Conservation (phyloP, 2,797 vertebrate species). For the Phoeniculus purpureus region DNA sequence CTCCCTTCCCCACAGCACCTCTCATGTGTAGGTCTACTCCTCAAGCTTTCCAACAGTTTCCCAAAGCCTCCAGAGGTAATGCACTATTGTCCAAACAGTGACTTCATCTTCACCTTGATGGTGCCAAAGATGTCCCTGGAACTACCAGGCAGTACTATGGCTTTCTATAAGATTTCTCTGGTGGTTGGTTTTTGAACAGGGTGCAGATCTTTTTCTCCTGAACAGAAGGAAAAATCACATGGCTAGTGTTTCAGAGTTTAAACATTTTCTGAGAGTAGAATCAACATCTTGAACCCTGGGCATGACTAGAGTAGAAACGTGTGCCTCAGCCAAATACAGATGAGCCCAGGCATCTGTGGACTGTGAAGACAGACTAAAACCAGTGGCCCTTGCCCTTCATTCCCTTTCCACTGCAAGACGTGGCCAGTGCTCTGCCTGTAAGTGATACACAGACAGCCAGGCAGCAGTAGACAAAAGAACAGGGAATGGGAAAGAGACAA, state of each 20-base stretch:
- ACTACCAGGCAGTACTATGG: background rate
- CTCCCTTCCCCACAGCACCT: background rate
- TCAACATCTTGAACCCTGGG: background rate
- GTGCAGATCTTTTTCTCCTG: background rate
- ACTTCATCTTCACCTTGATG: background rate
- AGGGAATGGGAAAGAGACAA: background rate
- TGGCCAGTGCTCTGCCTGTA: fast-evolving
- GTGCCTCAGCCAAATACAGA: background rate
- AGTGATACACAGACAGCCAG: background rate
- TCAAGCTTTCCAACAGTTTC: background rate
- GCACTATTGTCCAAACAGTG: background rate
- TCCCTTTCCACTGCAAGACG: background rate
- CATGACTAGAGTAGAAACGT: background rate
- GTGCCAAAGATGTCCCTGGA: background rate
- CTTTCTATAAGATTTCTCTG: background rate
- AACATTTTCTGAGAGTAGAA: background rate
- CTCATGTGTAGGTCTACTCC: background rate
- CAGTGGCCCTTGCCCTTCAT: background rate
- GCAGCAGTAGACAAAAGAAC: background rate
- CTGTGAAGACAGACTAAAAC: background rate
- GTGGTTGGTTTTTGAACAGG: background rate
- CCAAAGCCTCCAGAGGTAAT: background rate
- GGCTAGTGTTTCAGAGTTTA: background rate
- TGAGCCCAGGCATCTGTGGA: background rate
- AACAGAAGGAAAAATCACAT: background rate